Base-by-base conservation (phyloP, 2,797 vertebrate genomes). In the Macropus fuliginosus region DNA sequence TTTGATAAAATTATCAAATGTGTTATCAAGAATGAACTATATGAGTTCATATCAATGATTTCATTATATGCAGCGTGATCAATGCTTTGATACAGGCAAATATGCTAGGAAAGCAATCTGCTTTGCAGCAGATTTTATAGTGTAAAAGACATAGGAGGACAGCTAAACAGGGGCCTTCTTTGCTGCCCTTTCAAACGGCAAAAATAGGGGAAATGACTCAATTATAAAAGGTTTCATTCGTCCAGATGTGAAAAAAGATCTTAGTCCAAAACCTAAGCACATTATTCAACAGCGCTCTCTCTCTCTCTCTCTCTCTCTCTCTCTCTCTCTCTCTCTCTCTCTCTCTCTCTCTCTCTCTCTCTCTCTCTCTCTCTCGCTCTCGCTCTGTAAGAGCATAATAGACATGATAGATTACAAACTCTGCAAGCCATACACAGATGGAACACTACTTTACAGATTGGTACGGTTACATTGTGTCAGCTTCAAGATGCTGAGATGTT, bases 91-190 rank as follows among this genome's bases (percentile, higher is more conserved):
- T 93, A 96, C 57, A 27, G 92, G 31, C 95, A 56, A 93, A 34
- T 52, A 92, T 92, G 94, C 59, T 92, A 92, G 34, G 81, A 95
- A 59, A 59, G 55, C 55, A 97, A 92, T 28, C n/a, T 55, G 97
- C 94, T 93, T 95, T 94, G 95, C 95, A 94, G 95, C 94, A 96
- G 89, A 94, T 96, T 89, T 92, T 90, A 97, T 46, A 94, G 93
- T 96, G 74, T 55, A 21, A 87, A 93, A 87, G 81, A 54, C 24
- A 90, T 34, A 18, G 27, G 93, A 56, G 40, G 56, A 94, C 90
- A 52, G 24, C 9, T 87, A 87, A 50, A 91, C 74, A 29, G 93
- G 46, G 40, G 24, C 90, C 55, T 92, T 97, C 92, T 16, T 14
- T 81, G 40, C 89, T 56, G 90, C 5, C 16, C 52, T 94, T 94